phyloP scores from a whole-genome alignment of 2,888 invertebrate species.

The Polydrusus cervinus region DNA sequence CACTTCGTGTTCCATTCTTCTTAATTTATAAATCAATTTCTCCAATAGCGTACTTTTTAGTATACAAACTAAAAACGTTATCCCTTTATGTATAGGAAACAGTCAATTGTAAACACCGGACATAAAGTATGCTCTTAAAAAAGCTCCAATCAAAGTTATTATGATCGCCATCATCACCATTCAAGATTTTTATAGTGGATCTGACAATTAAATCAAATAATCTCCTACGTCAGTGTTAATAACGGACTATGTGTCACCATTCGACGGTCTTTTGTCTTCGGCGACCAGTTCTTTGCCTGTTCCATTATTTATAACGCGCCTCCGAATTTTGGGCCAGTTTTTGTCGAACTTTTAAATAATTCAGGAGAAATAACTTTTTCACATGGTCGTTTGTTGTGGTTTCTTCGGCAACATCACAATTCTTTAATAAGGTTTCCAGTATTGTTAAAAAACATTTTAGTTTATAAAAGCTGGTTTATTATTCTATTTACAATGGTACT shows the following conservation, averaged over 20 bases:
- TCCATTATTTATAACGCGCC: conserved; percentile 52
- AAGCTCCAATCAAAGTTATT: too few relatives aligned
- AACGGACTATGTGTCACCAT: conserved; percentile 64
- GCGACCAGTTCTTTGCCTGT: conserved; percentile 50
- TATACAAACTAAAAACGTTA: too few relatives aligned
- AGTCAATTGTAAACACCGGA: too few relatives aligned
- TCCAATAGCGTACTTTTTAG: too few relatives aligned
- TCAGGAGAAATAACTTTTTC: conserved; percentile 34
- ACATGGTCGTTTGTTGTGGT: background rate
- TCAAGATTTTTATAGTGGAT: conserved; percentile 65
- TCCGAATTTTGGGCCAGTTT: conserved; percentile 49
- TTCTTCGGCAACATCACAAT: conserved; percentile 35
- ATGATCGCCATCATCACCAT: background rate
- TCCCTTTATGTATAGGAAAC: too few relatives aligned
- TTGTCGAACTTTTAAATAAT: conserved; percentile 44
- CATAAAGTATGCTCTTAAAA: too few relatives aligned
- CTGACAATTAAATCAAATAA: conserved; percentile 69
- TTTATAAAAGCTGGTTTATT: background rate
- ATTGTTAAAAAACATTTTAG: background rate
- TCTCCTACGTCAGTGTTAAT: conserved; percentile 66
- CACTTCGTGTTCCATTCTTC: too few relatives aligned
- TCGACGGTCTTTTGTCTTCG: conserved; percentile 50
- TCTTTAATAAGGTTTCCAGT: conserved; percentile 27
- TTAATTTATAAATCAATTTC: too few relatives aligned
- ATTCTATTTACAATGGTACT: too few relatives aligned